These are phyloP conservation scores for Liasis olivaceus DNA, from an alignment of 2,797 vertebrate genomes.

Conservation along the genomic window DNA sequence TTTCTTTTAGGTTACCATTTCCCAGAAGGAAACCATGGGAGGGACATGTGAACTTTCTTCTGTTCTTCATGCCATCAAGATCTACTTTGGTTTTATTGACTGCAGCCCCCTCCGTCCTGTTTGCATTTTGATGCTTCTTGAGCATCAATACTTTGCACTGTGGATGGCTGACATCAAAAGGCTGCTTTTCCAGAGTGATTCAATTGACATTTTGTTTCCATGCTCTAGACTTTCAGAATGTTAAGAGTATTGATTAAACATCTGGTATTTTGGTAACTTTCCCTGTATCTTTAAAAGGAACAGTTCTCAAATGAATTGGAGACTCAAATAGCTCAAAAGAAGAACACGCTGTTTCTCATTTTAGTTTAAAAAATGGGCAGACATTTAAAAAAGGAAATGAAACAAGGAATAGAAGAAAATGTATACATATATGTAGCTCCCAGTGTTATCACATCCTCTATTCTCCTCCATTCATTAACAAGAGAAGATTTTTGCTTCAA, in stretches of 20 bases:
- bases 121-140: slow-evolving; percentile 55
- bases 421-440: slow-evolving; percentile 7
- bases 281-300: slow-evolving; percentile 69
- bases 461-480: slow-evolving; percentile 29
- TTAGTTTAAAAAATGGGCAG: slow-evolving; percentile 55
- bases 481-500: neutral
- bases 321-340: slow-evolving; percentile 63
- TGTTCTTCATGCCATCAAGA: slow-evolving; percentile 38
- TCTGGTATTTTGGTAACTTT: slow-evolving; percentile 71
- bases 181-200: slow-evolving; percentile 50
- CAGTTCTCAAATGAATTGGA: slow-evolving; percentile 64
- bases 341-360: slow-evolving; percentile 52
- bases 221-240: slow-evolving; percentile 69
- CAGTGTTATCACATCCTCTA: slow-evolving; percentile 32
- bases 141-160: slow-evolving; percentile 50
- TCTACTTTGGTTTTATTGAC: slow-evolving; percentile 49
- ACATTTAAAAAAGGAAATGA: slow-evolving; percentile 2
- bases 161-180: slow-evolving; percentile 61
- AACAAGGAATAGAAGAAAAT: neutral
- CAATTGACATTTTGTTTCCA: slow-evolving; percentile 62
- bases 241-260: slow-evolving; percentile 72
- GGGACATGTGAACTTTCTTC: neutral
- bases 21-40: slow-evolving; percentile 18
- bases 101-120: slow-evolving; percentile 45
- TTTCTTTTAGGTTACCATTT: neutral